Evolutionary conservation across 2,113 vertebrate genomes (phyloP), one percentile per base, ranked within the genome.

Genomic region (Colinus virginianus): DNA sequence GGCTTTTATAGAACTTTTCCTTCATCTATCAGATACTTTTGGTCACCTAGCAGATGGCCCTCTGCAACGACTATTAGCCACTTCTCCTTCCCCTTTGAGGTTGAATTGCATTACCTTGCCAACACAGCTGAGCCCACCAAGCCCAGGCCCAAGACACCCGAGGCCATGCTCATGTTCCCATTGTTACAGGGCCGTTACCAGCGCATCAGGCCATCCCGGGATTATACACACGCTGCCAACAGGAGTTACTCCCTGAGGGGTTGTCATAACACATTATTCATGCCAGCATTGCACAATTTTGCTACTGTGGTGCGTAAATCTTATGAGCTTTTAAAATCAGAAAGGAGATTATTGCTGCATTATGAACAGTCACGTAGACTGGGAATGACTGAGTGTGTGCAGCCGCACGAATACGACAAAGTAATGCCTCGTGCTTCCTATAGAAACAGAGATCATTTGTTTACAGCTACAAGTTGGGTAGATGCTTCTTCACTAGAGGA

Each of bases 211-310:
- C 78, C 28, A 77, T 59, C 74, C 70, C 0, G 0, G 75, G 84
- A 69, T 66, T 84, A 76, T 77, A 77, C 64, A 46, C 34, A 63
- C 34, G 58, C 68, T 91, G 75, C 77, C 74, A 72, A 93, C 34
- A 68, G 74, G 36, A 94, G 53, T 69, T 83, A 78, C 25, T 89
- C 85, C 87, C 89, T 5, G 12, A 81, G 88, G 94, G 79, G 9
- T 23, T 96, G 86, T 94, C 92, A 82, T 61, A 94, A 90, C 63
- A 68, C 45, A 88, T 94, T 88, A 93, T 84, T 91, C 88, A 84
- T 80, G 87, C 70, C 64, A 84, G 63, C n/a, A 48, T 6, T 87
- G 77, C 69, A 88, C 78, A 76, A 32, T 87, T 92, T 92, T 93
- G 84, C 78, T 88, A 77, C 88, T 26, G 30, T 46, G 86, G 42